phyloP scores from a whole-genome alignment of 2,113 vertebrate genomes.

The Ovis aries region ARS-UI_Ramb_v3.0 NC_056075.1:46973001-46973500 shows the following conservation, averaged over 20 bases:
- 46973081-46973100: not conserved
- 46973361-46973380: not conserved
- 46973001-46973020: not conserved
- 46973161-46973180: not conserved
- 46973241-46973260: fast-evolving
- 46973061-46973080: not conserved
- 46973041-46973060: not conserved
- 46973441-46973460: not conserved
- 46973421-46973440: fast-evolving
- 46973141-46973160: not conserved
- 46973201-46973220: fast-evolving
- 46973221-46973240: fast-evolving
- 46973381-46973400: fast-evolving
- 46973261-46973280: fast-evolving
- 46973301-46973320: too few species aligned
- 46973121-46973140: not conserved
- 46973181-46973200: not conserved
- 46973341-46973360: not conserved
- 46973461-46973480: not conserved
- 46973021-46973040: not conserved
- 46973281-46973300: not conserved
- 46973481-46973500: too few species aligned
- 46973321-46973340: not conserved
- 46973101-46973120: not conserved
- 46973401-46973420: not conserved